phyloP scores from a whole-genome alignment of 2,888 invertebrate species.

The Anthophora plumipes region DNA sequence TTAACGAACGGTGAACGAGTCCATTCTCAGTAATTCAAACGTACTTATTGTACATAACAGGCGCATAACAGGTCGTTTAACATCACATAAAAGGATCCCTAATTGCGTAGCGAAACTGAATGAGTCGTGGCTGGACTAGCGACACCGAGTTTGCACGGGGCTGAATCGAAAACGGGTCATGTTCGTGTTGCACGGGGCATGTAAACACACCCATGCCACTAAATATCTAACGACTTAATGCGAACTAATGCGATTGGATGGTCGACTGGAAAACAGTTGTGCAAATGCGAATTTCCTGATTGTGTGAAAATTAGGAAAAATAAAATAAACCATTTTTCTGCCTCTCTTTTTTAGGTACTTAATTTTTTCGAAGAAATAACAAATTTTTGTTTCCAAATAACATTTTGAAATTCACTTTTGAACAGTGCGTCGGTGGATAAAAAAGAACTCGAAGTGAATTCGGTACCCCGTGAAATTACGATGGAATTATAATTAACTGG shows the following conservation, averaged over 20 bases:
- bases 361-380: background rate
- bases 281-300: constrained; percentile 1
- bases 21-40: constrained; percentile 78
- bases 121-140: constrained; percentile 34
- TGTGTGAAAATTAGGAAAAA: background rate
- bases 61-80: constrained; percentile 79
- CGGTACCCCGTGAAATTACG: background rate
- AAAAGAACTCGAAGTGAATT: background rate
- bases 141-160: constrained; percentile 24
- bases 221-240: constrained; percentile 59
- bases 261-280: background rate
- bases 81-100: constrained; percentile 74
- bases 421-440: background rate
- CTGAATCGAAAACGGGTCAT: constrained; percentile 65
- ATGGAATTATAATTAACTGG: constrained; percentile 27
- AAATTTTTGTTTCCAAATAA: background rate
- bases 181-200: constrained; percentile 49
- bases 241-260: constrained; percentile 60
- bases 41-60: constrained; percentile 80
- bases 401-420: background rate
- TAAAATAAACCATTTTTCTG: background rate
- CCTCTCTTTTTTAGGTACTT: too few relatives aligned
- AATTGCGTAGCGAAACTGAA: constrained; percentile 59
- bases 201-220: constrained; percentile 59
- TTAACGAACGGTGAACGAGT: constrained; percentile 77